Conservation (phyloP, 1,140 invertebrate species). For the Lerema accius region DNA sequence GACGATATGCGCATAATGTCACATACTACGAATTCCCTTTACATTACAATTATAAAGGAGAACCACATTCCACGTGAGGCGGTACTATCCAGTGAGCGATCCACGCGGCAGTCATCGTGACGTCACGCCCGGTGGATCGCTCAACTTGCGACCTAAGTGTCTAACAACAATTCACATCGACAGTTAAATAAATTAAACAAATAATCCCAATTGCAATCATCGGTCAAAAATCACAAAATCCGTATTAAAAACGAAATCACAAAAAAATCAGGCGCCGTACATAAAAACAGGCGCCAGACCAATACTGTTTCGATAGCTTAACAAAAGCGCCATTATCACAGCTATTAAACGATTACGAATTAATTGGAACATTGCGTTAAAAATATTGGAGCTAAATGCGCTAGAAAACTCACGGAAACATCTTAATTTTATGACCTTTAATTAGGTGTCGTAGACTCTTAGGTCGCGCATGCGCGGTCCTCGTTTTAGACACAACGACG, state of each 20-base stretch:
- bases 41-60: conserved; percentile 54
- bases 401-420: too few species aligned
- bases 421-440: too few species aligned
- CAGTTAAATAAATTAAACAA: background rate
- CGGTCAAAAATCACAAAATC: too few species aligned
- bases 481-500: conserved; percentile 8
- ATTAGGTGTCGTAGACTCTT: conserved; percentile 9
- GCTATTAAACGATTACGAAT: too few species aligned
- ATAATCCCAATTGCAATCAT: too few species aligned
- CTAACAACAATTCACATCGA: background rate
- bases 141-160: conserved; percentile 9
- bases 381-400: too few species aligned
- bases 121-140: conserved; percentile 8
- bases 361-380: too few species aligned
- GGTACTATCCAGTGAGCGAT: conserved; percentile 22
- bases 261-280: too few species aligned
- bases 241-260: too few species aligned
- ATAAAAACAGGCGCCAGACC: too few species aligned
- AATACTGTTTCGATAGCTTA: too few species aligned
- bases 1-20: too few species aligned
- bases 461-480: conserved; percentile 5
- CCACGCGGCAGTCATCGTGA: background rate
- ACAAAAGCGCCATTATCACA: background rate
- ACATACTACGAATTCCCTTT: conserved; percentile 41
- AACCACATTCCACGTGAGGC: conserved; percentile 44